Conservation (phyloP, 1,140 invertebrate genomes). For the Drosophila jambulina region DNA sequence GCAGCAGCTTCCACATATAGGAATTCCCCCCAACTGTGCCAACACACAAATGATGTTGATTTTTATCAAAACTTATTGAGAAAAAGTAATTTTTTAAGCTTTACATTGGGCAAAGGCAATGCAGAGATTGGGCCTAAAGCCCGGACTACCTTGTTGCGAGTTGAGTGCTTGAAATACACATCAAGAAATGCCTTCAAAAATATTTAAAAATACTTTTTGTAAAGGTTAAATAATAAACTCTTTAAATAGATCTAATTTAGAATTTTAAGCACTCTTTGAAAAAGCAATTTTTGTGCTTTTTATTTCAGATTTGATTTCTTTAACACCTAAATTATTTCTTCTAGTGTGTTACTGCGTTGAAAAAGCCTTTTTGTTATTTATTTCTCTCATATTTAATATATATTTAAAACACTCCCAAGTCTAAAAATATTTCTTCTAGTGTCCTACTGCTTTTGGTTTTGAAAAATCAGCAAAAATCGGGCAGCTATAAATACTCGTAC, state of each 20-base stretch:
- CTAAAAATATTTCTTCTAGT: background rate
- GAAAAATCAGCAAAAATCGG: slow-evolving; percentile 73
- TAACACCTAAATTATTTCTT: too few species aligned
- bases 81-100: slow-evolving; percentile 82
- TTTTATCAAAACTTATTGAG: slow-evolving; percentile 84
- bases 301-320: too few species aligned
- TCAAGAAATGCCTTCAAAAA: background rate
- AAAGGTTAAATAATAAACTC: too few species aligned
- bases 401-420: background rate
- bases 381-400: background rate
- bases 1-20: slow-evolving; percentile 71
- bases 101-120: slow-evolving; percentile 59
- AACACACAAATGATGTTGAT: slow-evolving; percentile 81
- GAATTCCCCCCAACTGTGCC: slow-evolving; percentile 78
- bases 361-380: accelerated
- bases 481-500: slow-evolving; percentile 63
- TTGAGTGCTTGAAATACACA: slow-evolving; percentile 1
- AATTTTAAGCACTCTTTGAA: too few species aligned
- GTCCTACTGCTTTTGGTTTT: slow-evolving; percentile 51
- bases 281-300: too few species aligned
- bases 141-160: slow-evolving; percentile 19
- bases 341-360: too few species aligned
- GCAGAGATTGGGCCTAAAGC: slow-evolving; percentile 2
- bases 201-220: too few species aligned
- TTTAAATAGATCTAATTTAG: too few species aligned